Conservation (phyloP, 2,113 vertebrate species). For the Vicugna pacos region DNA sequence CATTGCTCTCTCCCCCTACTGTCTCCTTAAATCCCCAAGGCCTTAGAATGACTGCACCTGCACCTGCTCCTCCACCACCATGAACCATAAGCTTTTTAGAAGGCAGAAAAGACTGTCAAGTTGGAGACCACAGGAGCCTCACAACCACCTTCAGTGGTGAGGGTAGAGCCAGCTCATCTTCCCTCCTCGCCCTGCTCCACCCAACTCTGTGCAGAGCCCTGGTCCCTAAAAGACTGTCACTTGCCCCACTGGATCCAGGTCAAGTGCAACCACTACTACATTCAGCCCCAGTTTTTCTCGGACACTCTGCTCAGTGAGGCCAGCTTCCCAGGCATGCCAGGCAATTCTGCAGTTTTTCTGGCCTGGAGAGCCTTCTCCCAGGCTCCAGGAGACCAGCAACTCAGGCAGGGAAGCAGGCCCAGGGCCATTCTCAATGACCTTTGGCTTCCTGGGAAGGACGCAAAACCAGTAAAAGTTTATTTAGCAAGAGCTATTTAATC, state of each 20-base stretch:
- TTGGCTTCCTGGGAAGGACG: conserved; percentile 66
- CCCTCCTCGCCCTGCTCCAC: not conserved
- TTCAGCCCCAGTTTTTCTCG: not conserved
- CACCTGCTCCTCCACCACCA: not conserved
- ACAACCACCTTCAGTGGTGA: not conserved
- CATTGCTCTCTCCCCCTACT: not conserved
- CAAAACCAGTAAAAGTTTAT: conserved; percentile 74
- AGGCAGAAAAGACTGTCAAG: not conserved
- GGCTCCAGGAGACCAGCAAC: not conserved
- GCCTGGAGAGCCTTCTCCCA: not conserved
- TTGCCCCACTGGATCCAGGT: not conserved
- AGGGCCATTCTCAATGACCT: conserved; percentile 63
- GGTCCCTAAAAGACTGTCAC: not conserved
- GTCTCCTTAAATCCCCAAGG: not conserved
- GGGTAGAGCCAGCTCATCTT: not conserved
- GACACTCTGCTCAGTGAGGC: not conserved
- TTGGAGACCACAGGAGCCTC: not conserved
- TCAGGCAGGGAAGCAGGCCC: conserved; percentile 18
- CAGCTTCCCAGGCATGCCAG: not conserved
- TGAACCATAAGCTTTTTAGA: not conserved
- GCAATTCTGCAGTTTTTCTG: not conserved
- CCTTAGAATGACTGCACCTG: not conserved
- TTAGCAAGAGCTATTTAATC: conserved; percentile 72
- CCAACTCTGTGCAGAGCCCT: not conserved
- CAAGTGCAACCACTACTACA: not conserved